Percentiles rank a stretch among this genome's conserved stretches.
These are phyloP conservation scores for Zosterops pallidus DNA, from an alignment of 2,113 vertebrate genomes.

Conservation along the genomic window DNA sequence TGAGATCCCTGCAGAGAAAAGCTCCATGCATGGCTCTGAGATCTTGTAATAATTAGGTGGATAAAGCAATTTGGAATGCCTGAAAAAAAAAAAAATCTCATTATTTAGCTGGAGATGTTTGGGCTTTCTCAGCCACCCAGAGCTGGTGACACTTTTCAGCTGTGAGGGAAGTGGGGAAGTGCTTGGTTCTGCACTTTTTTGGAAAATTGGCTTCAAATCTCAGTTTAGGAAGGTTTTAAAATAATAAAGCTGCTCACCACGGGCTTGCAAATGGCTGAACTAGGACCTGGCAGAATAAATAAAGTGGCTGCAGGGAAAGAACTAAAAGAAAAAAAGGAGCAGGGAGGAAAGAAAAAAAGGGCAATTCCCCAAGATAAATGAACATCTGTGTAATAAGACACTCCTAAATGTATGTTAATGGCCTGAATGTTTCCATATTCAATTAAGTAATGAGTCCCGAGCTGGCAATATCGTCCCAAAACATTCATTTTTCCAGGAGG, in stretches of 20 bases:
- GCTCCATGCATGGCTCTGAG: neutral
- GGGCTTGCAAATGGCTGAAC: neutral
- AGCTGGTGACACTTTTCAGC: neutral
- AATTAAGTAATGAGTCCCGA: slow-evolving; percentile 30
- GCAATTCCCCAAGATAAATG: slow-evolving; percentile 55
- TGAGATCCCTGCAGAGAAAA: neutral
- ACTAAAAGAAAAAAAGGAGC: neutral
- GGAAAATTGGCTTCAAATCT: neutral
- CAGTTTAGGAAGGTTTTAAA: neutral
- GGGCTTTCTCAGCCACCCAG: neutral
- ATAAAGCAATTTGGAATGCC: neutral
- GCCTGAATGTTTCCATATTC: slow-evolving; percentile 41
- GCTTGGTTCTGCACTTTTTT: neutral
- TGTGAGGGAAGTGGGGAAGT: neutral
- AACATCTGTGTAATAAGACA: slow-evolving; percentile 30
- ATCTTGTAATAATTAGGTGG: neutral
- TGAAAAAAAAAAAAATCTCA: neutral
- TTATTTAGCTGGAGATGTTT: neutral
- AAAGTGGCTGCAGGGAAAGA: slow-evolving; percentile 51
- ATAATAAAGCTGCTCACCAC: neutral
- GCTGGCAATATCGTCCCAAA: slow-evolving; percentile 6
- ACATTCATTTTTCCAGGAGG: neutral
- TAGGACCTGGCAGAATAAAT: slow-evolving; percentile 44
- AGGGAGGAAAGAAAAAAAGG: neutral
- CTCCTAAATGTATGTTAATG: slow-evolving; percentile 36